Evolutionary conservation across 2,888 invertebrate genomes (phyloP), one percentile per base, ranked within the genome.

Genomic region (Oasisia sp.): DNA sequence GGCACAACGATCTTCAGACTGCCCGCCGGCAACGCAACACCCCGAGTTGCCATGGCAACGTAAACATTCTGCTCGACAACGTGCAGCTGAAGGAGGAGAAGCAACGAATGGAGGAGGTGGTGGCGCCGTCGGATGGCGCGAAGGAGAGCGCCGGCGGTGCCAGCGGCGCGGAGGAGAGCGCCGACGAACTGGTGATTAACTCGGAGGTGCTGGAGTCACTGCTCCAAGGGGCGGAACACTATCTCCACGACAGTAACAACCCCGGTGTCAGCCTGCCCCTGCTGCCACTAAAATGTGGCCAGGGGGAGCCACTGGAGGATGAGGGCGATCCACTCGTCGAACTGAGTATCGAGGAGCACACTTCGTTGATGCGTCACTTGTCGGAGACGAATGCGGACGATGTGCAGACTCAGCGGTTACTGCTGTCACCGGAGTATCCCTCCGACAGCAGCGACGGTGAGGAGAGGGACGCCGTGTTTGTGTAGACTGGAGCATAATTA

Each of bases 131-230:
- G 7, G 74, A 27, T 7, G 27, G 74, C n/a, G 27, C 3, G 27
- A 74, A 74, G 74, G 74, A 74, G n/a, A n/a, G 19, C 14, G 2
- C 74, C 14, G n/a, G 74, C 1, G 74, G 74, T 27, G 27, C 74
- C 7, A 74, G n/a, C 27, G 74, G 74, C 27, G 74, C 27, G 3
- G 74, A 74, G 74, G 74, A 74, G 74, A 74, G 74, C 74, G 74
- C 92, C 5, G 93, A 74, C 5, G 93, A 93, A 44, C 92, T 93
- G 58, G 92, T 93, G 45, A 93, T 93, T 92, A 92, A 93, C 91
- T 93, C 93, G 12, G 56, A 92, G 91, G 92, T 93, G 19, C 90
- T 93, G 45, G 93, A 93, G 91, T 93, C 93, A 11, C 92, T 93
- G 32, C 91, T 93, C 27, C 93, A 93, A 89, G 93, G 93, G 9